These are phyloP conservation scores for Chydorus sphaericus DNA, from an alignment of 2,888 invertebrate genomes.

Conservation along the genomic window DNA sequence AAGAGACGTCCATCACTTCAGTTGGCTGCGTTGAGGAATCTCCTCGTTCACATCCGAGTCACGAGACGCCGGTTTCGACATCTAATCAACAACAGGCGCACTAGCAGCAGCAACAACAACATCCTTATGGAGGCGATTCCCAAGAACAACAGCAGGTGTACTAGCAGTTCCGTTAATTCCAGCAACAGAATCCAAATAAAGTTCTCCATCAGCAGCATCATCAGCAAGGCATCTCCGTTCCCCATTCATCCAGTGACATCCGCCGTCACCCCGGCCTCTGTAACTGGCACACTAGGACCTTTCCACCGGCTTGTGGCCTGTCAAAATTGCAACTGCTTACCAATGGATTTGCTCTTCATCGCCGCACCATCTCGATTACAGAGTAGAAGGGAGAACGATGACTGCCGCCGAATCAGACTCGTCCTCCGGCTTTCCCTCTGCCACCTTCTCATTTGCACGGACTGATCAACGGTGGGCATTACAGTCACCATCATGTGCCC, in stretches of 20 bases:
- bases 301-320: slow-evolving; percentile 52
- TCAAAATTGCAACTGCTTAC: slow-evolving; percentile 88
- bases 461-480: slow-evolving; percentile 37
- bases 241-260: slow-evolving; percentile 15
- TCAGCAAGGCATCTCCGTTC: slow-evolving; percentile 21
- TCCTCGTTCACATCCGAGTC: slow-evolving; percentile 66
- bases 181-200: slow-evolving; percentile 17
- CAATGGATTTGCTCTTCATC: slow-evolving; percentile 57
- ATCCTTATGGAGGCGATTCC: slow-evolving; percentile 24
- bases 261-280: slow-evolving; percentile 15
- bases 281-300: slow-evolving; percentile 21
- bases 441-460: slow-evolving; percentile 18
- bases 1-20: slow-evolving; percentile 66
- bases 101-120: slow-evolving; percentile 21
- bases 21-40: slow-evolving; percentile 76
- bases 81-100: slow-evolving; percentile 24
- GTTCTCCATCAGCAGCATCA: slow-evolving; percentile 21
- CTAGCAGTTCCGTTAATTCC: slow-evolving; percentile 19
- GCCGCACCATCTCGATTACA: no score
- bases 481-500: slow-evolving; percentile 45
- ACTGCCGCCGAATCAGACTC: slow-evolving; percentile 38
- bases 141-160: slow-evolving; percentile 15
- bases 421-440: slow-evolving; percentile 27
- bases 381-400: no score
- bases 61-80: slow-evolving; percentile 19